Percentiles rank a stretch among this genome's conserved stretches.
Evolutionary conservation across 2,113 vertebrate genomes (phyloP).

Genomic region (Perca flavescens): DNA sequence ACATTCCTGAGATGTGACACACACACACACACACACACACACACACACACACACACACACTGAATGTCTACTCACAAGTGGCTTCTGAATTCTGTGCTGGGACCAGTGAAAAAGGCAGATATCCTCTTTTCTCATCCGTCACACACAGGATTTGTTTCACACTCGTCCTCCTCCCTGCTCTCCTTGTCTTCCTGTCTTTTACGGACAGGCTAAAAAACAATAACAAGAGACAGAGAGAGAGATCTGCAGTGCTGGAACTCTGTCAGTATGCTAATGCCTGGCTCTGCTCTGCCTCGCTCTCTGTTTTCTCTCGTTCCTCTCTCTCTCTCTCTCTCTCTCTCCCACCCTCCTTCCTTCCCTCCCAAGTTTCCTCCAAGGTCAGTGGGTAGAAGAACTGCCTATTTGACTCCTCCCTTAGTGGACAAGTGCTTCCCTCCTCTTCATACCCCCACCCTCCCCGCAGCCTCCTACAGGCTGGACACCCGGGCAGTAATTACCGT

Average conservation of each 20-base stretch:
- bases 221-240: slow-evolving; percentile 8
- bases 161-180: slow-evolving; percentile 39
- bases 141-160: slow-evolving; percentile 50
- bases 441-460: background rate
- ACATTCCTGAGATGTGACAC: slow-evolving; percentile 48
- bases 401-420: slow-evolving; percentile 67
- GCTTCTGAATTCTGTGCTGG: slow-evolving; percentile 15
- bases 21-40: background rate
- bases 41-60: background rate
- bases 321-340: slow-evolving; percentile 16
- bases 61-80: slow-evolving; percentile 61
- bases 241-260: slow-evolving; percentile 75
- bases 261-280: slow-evolving; percentile 62
- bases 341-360: slow-evolving; percentile 47
- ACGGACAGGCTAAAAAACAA: slow-evolving; percentile 18
- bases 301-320: slow-evolving; percentile 10
- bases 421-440: slow-evolving; percentile 35
- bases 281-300: slow-evolving; percentile 56
- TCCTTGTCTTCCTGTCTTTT: slow-evolving; percentile 32
- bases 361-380: slow-evolving; percentile 76
- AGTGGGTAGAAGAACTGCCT: slow-evolving; percentile 67
- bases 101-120: slow-evolving; percentile 29
- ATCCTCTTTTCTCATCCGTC: slow-evolving; percentile 57
- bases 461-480: slow-evolving; percentile 54
- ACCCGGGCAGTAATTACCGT: slow-evolving; percentile 69